Percentiles rank a stretch among this genome's conserved stretches.
Evolutionary conservation across 2,888 invertebrate genomes (phyloP).

Genomic region (Omphaloscelis lunosa): DNA sequence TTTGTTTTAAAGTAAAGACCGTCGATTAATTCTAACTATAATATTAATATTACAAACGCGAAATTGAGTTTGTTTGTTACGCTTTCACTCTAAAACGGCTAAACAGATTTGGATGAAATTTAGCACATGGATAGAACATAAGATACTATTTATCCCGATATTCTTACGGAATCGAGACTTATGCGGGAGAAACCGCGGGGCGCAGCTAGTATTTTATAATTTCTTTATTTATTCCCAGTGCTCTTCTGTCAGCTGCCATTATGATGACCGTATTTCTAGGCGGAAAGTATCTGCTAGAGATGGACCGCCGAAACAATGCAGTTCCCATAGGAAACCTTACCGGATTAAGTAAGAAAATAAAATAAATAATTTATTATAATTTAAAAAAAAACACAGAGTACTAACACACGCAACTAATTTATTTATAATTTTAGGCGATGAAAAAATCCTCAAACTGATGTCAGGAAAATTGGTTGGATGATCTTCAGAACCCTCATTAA

Average conservation of each 20-base stretch:
- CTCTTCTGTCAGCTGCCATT: constrained; percentile 75
- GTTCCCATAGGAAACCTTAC: constrained; percentile 76
- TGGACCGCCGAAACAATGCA: constrained; percentile 75
- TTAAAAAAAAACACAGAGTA: not conserved
- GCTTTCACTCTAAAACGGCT: too few relatives aligned
- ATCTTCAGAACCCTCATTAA: not conserved
- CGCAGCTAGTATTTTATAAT: too few relatives aligned
- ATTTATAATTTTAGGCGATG: constrained; percentile 67
- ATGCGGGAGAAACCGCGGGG: too few relatives aligned
- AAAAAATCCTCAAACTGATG: constrained; percentile 69
- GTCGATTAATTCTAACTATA: too few relatives aligned
- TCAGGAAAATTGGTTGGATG: constrained; percentile 63
- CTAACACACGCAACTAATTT: not conserved
- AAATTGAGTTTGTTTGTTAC: too few relatives aligned
- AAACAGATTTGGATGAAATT: too few relatives aligned
- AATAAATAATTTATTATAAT: not conserved
- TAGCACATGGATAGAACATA: too few relatives aligned
- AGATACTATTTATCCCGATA: too few relatives aligned
- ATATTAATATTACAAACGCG: too few relatives aligned
- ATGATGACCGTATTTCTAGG: constrained; percentile 75
- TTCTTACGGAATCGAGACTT: too few relatives aligned
- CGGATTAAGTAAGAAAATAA: constrained; percentile 66
- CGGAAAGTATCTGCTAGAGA: constrained; percentile 72
- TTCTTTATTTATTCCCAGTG: constrained; percentile 69
- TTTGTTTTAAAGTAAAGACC: too few relatives aligned